phyloP scores from a whole-genome alignment of 2,888 invertebrate genomes.

The Dysmachus trigonus region DNA sequence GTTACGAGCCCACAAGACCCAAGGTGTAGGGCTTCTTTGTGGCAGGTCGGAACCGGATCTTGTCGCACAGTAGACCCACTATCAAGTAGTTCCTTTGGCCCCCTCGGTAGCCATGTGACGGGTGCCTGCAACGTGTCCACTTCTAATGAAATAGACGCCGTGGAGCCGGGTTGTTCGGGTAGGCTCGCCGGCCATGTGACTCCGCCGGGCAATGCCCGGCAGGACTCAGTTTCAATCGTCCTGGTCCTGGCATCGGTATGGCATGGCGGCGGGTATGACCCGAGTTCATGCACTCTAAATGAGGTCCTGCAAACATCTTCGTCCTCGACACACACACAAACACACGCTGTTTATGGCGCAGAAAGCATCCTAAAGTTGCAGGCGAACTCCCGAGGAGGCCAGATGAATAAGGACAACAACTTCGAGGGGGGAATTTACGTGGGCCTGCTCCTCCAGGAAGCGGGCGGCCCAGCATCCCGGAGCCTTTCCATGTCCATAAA shows the following conservation, averaged over 20 bases:
- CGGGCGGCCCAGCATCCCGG: neutral
- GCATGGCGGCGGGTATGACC: neutral
- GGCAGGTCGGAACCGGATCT: slow-evolving; percentile 20
- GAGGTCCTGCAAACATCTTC: neutral
- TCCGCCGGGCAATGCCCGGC: neutral
- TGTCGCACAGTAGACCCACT: neutral
- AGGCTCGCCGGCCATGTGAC: neutral
- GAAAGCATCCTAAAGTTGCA: neutral
- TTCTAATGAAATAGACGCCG: slow-evolving; percentile 10
- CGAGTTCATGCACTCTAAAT: slow-evolving; percentile 8
- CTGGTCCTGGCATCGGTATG: neutral
- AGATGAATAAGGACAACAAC: slow-evolving; percentile 3
- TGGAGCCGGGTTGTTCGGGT: neutral
- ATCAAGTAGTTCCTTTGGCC: neutral
- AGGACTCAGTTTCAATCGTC: neutral
- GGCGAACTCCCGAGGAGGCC: neutral
- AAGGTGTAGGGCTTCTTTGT: neutral
- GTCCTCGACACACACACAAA: no score
- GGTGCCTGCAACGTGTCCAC: slow-evolving; percentile 7
- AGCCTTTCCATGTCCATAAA: neutral
- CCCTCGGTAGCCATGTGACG: slow-evolving; percentile 13
- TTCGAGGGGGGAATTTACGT: neutral
- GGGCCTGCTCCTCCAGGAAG: neutral
- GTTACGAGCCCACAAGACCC: neutral
- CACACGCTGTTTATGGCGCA: neutral